phyloP scores from a whole-genome alignment of 2,888 invertebrate species.

The Malthinus seriepunctatus region DNA sequence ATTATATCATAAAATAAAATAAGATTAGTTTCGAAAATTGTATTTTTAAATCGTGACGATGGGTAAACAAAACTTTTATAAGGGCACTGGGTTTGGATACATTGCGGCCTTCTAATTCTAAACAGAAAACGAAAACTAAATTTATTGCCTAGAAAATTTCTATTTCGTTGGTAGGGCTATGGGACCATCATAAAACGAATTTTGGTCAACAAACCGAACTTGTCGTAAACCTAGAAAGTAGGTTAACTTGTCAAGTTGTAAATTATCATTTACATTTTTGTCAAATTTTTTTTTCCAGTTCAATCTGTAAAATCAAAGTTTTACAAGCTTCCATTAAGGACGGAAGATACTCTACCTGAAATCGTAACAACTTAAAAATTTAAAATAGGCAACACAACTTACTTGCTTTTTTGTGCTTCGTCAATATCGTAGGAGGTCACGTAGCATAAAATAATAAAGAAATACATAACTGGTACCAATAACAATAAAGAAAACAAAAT shows the following conservation, averaged over 20 bases:
- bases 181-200: constrained; percentile 29
- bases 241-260: constrained; percentile 28
- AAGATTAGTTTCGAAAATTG: constrained; percentile 33
- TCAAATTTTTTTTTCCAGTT: neutral
- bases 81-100: constrained; percentile 30
- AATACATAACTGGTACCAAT: too few species aligned
- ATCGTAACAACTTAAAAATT: too few species aligned
- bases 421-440: too few species aligned
- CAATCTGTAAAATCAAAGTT: constrained; percentile 7
- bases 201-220: constrained; percentile 13
- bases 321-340: constrained; percentile 23
- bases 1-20: constrained; percentile 38
- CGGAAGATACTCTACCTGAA: too few species aligned
- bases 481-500: too few species aligned
- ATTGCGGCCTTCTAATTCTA: constrained; percentile 33
- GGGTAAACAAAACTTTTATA: constrained; percentile 32
- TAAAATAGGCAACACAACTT: too few species aligned
- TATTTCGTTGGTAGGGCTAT: constrained; percentile 33
- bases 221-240: constrained; percentile 27
- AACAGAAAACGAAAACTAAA: constrained; percentile 39
- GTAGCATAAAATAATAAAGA: too few species aligned
- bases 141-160: constrained; percentile 36
- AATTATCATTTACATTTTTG: constrained; percentile 17
- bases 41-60: constrained; percentile 9
- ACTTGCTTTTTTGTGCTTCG: too few species aligned